Evolutionary conservation across 2,888 invertebrate species (phyloP).

Genomic region (Labia minor): DNA sequence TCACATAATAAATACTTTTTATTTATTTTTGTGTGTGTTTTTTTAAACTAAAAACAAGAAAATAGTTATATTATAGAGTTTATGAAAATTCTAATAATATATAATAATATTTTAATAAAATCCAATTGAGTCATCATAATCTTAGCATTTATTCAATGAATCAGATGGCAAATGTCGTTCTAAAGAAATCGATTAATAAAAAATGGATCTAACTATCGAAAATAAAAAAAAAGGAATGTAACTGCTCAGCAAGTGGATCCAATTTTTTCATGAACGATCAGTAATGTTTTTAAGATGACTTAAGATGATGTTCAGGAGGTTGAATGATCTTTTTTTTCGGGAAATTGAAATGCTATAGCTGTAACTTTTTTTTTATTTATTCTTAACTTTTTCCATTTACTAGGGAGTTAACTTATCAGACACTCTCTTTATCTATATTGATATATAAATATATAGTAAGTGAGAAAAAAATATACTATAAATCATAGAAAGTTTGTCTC

Average conservation of each 20-base stretch:
- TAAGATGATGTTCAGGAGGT: background rate
- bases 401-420: background rate
- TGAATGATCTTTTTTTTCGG: background rate
- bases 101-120: too few species aligned
- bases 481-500: slow-evolving; percentile 13
- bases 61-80: too few species aligned
- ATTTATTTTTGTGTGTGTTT: too few species aligned
- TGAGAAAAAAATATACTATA: background rate
- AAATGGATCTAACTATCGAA: too few species aligned
- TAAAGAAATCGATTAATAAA: too few species aligned
- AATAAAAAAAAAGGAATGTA: background rate
- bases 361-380: slow-evolving; percentile 13
- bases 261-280: background rate
- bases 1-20: too few species aligned
- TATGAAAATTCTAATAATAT: too few species aligned
- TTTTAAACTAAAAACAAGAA: too few species aligned
- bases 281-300: background rate
- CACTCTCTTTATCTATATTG: background rate
- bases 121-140: too few species aligned
- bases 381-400: slow-evolving; percentile 7
- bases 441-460: background rate
- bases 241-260: background rate
- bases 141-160: too few species aligned
- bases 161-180: too few species aligned
- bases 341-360: background rate